Conservation (phyloP, 1,140 invertebrate genomes). For the Pomacea maculata region DNA sequence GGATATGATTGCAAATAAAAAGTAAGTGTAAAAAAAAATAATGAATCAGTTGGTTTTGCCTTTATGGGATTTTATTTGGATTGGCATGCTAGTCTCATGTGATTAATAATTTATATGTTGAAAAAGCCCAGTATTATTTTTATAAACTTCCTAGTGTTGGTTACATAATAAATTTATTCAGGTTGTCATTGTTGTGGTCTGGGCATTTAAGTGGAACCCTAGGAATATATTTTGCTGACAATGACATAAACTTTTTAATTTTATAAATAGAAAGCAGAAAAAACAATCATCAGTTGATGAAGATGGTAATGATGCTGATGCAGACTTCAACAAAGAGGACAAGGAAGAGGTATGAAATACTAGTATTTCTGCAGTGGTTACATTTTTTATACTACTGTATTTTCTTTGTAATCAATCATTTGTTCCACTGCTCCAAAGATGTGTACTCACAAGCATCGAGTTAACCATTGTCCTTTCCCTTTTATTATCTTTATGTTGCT, state of each 20-base stretch:
- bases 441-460: not conserved
- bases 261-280: conserved; percentile 6
- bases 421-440: too few species aligned
- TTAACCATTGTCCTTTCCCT: not conserved
- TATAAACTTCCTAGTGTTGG: not conserved
- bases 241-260: not conserved
- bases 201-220: not conserved
- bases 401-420: not conserved
- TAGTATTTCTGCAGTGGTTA: not conserved
- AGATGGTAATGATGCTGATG: conserved; percentile 47
- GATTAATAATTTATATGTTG: too few species aligned
- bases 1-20: conserved; percentile 61
- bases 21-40: conserved; percentile 44
- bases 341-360: conserved; percentile 40
- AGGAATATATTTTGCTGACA: not conserved
- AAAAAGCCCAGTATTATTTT: too few species aligned
- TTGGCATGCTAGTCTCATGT: too few species aligned
- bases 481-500: not conserved
- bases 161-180: not conserved
- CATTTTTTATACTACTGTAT: not conserved
- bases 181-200: not conserved
- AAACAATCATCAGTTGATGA: conserved; percentile 38
- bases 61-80: too few species aligned
- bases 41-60: not conserved
- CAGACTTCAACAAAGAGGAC: conserved; percentile 30